Base-by-base conservation (phyloP, 2,888 invertebrate genomes). In the Osmoderma eremita region DNA sequence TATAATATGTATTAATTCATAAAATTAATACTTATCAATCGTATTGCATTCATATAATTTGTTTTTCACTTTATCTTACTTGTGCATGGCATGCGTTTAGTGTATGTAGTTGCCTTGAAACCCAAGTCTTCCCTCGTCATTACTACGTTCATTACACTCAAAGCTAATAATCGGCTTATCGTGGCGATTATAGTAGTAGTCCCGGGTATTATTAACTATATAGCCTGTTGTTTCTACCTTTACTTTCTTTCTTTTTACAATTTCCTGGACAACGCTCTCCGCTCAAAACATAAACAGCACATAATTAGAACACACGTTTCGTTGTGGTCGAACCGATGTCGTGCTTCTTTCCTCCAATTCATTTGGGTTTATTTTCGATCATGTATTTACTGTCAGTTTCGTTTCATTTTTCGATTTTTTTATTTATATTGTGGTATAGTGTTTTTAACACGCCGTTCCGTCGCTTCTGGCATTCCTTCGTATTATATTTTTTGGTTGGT, bases 251-350 rank as follows among this genome's bases (percentile, higher is more conserved):
- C 8, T 39, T 56, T 42, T 41, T 56, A 18, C 8, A 18, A 22
- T 41, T 22, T 15, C 17, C 30, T 65, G 48, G 48, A 65, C 65
- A 53, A 56, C 65, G 54, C 54, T 64, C 65, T 53, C 54, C 42
- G 45, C 54, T 65, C 42, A 65, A 56, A 65, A 65, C 65, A 53
- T 54, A 65, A 65, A 65, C 54, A 65, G 51, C 65, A 65, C 65
- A 65, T 65, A 65, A 65, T 65, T 65, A 65, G 65, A 54, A 65
- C 53, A 42, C 64, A 53, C 65, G 45, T 42, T 65, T 56, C 56
- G 41, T 41, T 22, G 56, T 41, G 41, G 41, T 22, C 22, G 56
- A 42, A 20, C 13, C 22, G 41, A 22, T 56, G 22, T 41, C 39
- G 20, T 17, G 6, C 22, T 36, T 17, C 38, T 56, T 56, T 22